phyloP scores from a whole-genome alignment of 2,888 invertebrate species.

The Holacanthella duospinosa region DNA sequence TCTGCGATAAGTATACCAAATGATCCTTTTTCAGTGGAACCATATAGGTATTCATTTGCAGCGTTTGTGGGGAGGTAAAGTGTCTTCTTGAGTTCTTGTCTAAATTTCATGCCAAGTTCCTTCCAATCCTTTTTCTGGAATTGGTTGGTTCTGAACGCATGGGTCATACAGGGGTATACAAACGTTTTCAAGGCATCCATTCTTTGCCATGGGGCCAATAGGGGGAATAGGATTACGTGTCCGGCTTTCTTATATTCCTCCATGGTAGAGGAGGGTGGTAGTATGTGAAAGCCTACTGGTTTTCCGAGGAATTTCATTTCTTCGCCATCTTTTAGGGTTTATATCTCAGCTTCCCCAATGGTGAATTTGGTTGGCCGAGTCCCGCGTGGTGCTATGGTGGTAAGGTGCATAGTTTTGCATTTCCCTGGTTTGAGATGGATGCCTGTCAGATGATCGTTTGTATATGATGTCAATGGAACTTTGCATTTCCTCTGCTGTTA shows the following conservation, averaged over 20 bases:
- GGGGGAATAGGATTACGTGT: slow-evolving; percentile 13
- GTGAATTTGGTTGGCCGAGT: no score
- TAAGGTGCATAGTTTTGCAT: background rate
- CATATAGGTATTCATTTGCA: slow-evolving; percentile 24
- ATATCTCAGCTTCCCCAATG: background rate
- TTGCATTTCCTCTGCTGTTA: slow-evolving; percentile 5
- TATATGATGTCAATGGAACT: no score
- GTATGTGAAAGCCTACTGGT: slow-evolving; percentile 37
- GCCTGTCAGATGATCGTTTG: no score
- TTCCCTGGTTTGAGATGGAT: background rate
- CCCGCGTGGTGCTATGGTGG: no score
- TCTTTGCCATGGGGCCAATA: slow-evolving; percentile 36
- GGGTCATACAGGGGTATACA: slow-evolving; percentile 17
- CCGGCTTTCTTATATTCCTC: slow-evolving; percentile 10
- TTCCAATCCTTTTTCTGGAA: slow-evolving; percentile 14
- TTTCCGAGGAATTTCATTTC: slow-evolving; percentile 39
- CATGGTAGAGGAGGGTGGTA: slow-evolving; percentile 21
- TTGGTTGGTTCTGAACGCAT: slow-evolving; percentile 11
- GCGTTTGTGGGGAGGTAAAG: slow-evolving; percentile 16
- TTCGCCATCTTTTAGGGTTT: slow-evolving; percentile 10
- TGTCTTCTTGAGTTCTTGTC: slow-evolving; percentile 9
- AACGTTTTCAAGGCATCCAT: slow-evolving; percentile 33
- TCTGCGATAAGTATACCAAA: slow-evolving; percentile 15
- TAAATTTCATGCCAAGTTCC: slow-evolving; percentile 11
- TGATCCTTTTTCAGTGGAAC: slow-evolving; percentile 9